Percentiles rank a stretch among this genome's conserved stretches.
These are phyloP conservation scores for Ischnus inquisitorius DNA, from an alignment of 2,888 invertebrate species.

Conservation along the genomic window DNA sequence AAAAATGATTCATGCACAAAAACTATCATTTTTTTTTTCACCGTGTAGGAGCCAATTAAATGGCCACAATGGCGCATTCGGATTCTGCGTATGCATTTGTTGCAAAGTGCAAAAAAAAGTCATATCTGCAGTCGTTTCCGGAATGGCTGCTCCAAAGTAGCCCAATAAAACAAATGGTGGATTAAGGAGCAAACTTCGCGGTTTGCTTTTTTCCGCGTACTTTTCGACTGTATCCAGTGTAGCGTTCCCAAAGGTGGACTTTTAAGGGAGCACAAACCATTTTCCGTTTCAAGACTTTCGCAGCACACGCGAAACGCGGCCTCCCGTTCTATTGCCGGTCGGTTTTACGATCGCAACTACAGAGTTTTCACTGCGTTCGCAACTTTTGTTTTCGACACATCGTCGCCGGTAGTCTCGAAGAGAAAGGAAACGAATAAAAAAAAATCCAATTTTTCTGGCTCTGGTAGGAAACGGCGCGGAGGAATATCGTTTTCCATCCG, in stretches of 20 bases:
- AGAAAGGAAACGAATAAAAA: background rate
- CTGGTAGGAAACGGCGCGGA: background rate
- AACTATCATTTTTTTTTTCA: too few relatives aligned
- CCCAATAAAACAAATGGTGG: too few relatives aligned
- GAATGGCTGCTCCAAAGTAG: too few relatives aligned
- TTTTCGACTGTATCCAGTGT: too few relatives aligned
- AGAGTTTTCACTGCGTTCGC: background rate
- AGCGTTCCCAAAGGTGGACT: slow-evolving; percentile 4
- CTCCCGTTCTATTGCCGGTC: background rate
- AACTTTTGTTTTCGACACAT: background rate
- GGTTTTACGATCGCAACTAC: background rate
- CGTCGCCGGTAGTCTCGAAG: background rate
- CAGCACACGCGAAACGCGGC: background rate
- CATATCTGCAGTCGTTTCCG: too few relatives aligned
- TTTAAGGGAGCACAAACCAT: background rate
- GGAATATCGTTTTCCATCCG: slow-evolving; percentile 17
- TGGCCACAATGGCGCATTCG: too few relatives aligned
- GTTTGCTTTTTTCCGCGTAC: too few relatives aligned
- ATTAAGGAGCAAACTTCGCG: too few relatives aligned
- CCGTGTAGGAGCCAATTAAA: too few relatives aligned
- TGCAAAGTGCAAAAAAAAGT: too few relatives aligned
- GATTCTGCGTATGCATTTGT: too few relatives aligned
- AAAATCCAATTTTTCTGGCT: slow-evolving; percentile 3
- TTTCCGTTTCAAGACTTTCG: background rate
- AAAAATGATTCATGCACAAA: too few relatives aligned